Conservation (phyloP, 2,113 vertebrate species). For the Chauna torquata region DNA sequence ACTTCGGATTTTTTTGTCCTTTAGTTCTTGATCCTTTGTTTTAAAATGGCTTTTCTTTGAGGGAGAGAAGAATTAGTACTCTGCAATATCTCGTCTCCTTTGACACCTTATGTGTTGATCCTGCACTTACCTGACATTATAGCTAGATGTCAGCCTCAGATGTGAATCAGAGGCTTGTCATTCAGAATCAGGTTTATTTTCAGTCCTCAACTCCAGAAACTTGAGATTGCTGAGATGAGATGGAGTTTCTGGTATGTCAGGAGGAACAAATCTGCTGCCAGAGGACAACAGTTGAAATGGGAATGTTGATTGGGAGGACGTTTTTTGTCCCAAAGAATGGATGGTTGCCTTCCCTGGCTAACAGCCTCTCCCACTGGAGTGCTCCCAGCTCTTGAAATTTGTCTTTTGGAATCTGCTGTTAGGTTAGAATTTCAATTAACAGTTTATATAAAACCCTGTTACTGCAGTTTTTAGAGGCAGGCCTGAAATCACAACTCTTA, state of each 20-base stretch:
- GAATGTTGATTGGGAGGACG: neutral
- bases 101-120: neutral
- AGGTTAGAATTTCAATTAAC: neutral
- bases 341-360: neutral
- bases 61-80: neutral
- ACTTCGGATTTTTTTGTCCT: neutral
- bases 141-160: slow-evolving; percentile 69
- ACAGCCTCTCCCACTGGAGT: neutral
- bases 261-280: neutral
- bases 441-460: neutral
- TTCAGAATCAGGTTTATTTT: slow-evolving; percentile 9
- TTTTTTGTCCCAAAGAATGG: neutral
- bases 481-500: neutral
- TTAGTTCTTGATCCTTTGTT: neutral
- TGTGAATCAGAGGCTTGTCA: slow-evolving; percentile 14
- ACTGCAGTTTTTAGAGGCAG: too few relatives aligned
- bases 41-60: neutral
- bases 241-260: too few relatives aligned
- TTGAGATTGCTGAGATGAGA: neutral
- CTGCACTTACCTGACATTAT: slow-evolving; percentile 55
- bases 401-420: neutral
- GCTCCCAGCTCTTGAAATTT: neutral
- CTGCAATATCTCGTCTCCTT: neutral
- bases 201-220: neutral
- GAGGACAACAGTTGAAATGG: neutral